Base-by-base conservation (phyloP, 2,888 invertebrate genomes). In the Ommatoiulus sabulosus region DNA sequence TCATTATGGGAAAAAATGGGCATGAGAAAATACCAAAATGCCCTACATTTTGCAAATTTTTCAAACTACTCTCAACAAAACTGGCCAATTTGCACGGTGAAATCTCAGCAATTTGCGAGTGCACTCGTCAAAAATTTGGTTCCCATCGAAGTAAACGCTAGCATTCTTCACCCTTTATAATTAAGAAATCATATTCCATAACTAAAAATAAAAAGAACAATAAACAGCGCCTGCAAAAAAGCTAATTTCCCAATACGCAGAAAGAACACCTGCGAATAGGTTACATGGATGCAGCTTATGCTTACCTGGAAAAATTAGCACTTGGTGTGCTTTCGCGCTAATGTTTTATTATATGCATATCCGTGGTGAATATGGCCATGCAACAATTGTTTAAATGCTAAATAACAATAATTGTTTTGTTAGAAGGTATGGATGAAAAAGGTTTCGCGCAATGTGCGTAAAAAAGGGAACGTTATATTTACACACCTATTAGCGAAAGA, bases 321-420 rank as follows among this genome's bases (percentile, higher is more conserved):
- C 72, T 72, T 72, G 10, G 24, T 20, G 24, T 72, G 24, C 24
- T 72, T 72, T 72, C 72, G 72, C 72, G 24, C 72, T 72, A 72
- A 72, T 72, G 72, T 72, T 72, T 72, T 72, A 72, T 72, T 72
- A 72, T 72, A 72, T 20, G 72, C 72, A 72, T 72, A 72, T 72
- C 72, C 24, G 72, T 72, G 72, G 72, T 72, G 63, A 72, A 72
- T 72, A 72, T 7, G 24, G 72, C 72, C 72, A 72, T 72, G 72
- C 72, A 72, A 72, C 72, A 72, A 72, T 72, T 72, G 72, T 72
- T 72, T 72, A 72, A 72, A 72, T 72, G 72, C 72, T 24, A 72
- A 72, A 72, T 72, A 72, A 72, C 72, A 72, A 72, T 72, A 72
- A 72, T 72, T 72, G 72, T 72, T 72, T 72, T 72, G 72, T 72